These are phyloP conservation scores for Gymnoscelis rufifasciata DNA, from an alignment of 2,888 invertebrate genomes.

Conservation along the genomic window DNA sequence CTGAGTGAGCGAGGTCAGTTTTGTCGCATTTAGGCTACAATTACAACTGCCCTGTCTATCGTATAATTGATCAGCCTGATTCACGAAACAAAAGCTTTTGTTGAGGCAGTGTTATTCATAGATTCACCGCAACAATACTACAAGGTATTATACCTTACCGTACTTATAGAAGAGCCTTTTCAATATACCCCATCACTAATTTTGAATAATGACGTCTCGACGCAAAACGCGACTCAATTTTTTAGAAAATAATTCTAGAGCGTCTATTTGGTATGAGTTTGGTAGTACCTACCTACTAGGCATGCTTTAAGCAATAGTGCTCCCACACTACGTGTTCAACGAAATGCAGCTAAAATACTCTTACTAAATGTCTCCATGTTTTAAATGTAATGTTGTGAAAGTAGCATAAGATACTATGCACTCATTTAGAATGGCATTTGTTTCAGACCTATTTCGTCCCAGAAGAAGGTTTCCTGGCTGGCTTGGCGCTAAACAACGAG, in stretches of 20 bases:
- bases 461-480: conserved; percentile 89
- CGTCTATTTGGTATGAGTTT: neutral
- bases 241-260: no score
- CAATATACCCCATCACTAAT: no score
- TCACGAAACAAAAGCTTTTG: conserved; percentile 24
- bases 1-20: conserved; percentile 6
- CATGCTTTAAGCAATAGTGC: neutral
- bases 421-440: no score
- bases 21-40: conserved; percentile 1
- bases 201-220: no score
- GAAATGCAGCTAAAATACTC: no score
- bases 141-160: no score
- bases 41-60: conserved; percentile 1
- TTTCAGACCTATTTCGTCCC: conserved; percentile 90
- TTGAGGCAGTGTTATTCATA: neutral
- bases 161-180: no score
- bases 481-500: conserved; percentile 87
- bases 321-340: neutral
- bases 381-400: no score
- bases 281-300: neutral
- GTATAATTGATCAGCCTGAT: conserved; percentile 13
- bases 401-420: no score
- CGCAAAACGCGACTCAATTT: no score
- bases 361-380: no score
- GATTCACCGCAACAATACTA: no score